Base-by-base conservation (phyloP, 2,113 vertebrate genomes). In the Porphyrio hochstetteri region DNA sequence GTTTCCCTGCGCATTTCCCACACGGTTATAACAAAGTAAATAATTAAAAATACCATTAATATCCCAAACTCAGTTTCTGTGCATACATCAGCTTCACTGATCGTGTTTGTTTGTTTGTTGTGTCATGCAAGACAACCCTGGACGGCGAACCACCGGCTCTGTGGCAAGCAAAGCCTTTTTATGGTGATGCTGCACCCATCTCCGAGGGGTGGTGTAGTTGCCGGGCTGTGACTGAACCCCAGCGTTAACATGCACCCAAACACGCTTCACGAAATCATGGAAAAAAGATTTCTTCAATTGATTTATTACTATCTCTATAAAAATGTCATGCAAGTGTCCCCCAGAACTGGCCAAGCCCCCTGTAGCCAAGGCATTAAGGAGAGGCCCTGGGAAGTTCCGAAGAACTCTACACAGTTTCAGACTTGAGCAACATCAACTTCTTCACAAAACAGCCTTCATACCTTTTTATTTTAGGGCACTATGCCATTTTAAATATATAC, bases 31-130 rank as follows among this genome's bases (percentile, higher is more conserved):
- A 40, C 14, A 50, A 52, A 57, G 35, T 68, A 75, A 91, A 57
- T 59, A 93, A 78, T 78, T 79, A 80, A 28, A 89, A 75, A 36
- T 35, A 52, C 3, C 20, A 28, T 35, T 69, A 93, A 55, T 40
- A 60, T 28, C 44, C 64, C 42, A 83, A 83, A 78, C 20, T 52
- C 5, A 0, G 4, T 64, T 74, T 88, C 31, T 3, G 38, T 15
- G 36, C 11, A 48, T 50, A 19, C 44, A 20, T 78, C 35, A 46
- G 18, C 61, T 46, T 60, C 53, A 57, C 7, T 11, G 48, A 84
- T 23, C 0, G 82, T 65, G 24, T 76, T 35, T 42, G 79, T 0
- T 0, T 76, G 35, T 42, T 82, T 0, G 0, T 23, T 55, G 59
- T 25, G 15, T 31, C 56, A 80, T 21, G 44, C 55, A 87, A 74